These are phyloP conservation scores for Lingula anatina DNA, from an alignment of 2,888 invertebrate genomes.

Conservation along the genomic window DNA sequence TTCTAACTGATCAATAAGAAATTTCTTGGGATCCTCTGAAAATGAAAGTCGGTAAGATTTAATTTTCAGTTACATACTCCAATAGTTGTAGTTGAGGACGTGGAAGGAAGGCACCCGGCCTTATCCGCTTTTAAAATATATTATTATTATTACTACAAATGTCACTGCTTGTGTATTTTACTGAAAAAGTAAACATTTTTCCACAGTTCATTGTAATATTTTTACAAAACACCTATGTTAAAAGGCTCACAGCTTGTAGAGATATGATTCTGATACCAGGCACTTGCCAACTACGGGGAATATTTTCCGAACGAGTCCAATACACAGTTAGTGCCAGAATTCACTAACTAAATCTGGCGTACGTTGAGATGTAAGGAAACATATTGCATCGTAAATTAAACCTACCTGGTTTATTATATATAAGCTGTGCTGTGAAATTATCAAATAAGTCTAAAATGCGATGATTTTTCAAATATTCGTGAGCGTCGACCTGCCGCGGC, in stretches of 20 bases:
- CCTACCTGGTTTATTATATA: slow-evolving; percentile 43
- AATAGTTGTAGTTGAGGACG: neutral
- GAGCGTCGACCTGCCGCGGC: slow-evolving; percentile 28
- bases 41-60: slow-evolving; percentile 7
- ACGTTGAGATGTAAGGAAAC: neutral
- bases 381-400: neutral
- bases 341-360: neutral
- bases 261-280: too few species aligned
- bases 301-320: too few species aligned
- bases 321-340: too few species aligned
- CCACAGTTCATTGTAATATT: too few species aligned
- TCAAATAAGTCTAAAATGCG: slow-evolving; percentile 40
- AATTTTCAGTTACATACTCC: too few species aligned
- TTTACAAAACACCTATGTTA: too few species aligned
- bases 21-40: slow-evolving; percentile 43
- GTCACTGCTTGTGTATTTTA: neutral
- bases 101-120: neutral
- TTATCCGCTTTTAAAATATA: neutral
- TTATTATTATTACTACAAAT: neutral
- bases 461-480: slow-evolving; percentile 37
- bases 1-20: slow-evolving; percentile 40
- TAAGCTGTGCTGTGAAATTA: slow-evolving; percentile 43
- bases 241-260: too few species aligned
- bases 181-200: too few species aligned
- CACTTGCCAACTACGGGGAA: too few species aligned